Percentiles rank a stretch among this genome's conserved stretches.
These are phyloP conservation scores for Agrotis exclamationis DNA, from an alignment of 2,888 invertebrate genomes.

Conservation along the genomic window DNA sequence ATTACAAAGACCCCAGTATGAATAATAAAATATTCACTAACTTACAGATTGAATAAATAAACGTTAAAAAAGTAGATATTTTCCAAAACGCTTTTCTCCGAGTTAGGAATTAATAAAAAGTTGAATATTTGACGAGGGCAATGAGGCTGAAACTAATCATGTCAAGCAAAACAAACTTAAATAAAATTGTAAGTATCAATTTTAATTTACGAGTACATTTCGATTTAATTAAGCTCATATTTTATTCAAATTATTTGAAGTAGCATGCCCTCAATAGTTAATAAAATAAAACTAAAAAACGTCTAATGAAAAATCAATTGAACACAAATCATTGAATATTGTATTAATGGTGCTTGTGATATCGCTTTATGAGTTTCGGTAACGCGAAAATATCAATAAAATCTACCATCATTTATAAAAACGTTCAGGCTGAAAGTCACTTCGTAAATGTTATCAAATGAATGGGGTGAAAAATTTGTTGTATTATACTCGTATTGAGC, in stretches of 20 bases:
- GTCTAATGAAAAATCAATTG: slow-evolving; percentile 42
- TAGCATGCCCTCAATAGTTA: background rate
- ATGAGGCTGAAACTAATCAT: background rate
- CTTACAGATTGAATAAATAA: slow-evolving; percentile 22
- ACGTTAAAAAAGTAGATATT: slow-evolving; percentile 10
- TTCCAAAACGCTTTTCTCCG: background rate
- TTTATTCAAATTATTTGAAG: slow-evolving; percentile 21
- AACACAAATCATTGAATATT: slow-evolving; percentile 23
- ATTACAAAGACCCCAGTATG: slow-evolving; percentile 8
- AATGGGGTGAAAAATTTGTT: slow-evolving; percentile 28
- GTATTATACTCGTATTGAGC: slow-evolving; percentile 22
- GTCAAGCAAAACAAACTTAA: background rate
- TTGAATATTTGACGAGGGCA: background rate
- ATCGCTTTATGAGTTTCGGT: slow-evolving; percentile 6
- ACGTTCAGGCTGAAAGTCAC: slow-evolving; percentile 9
- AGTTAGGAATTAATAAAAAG: slow-evolving; percentile 12
- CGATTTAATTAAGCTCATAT: slow-evolving; percentile 8
- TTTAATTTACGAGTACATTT: slow-evolving; percentile 14
- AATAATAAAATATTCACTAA: slow-evolving; percentile 22
- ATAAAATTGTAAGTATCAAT: background rate
- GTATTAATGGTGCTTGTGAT: slow-evolving; percentile 16
- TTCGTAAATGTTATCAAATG: slow-evolving; percentile 23
- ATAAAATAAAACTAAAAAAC: slow-evolving; percentile 30
- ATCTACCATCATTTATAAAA: slow-evolving; percentile 31
- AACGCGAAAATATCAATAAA: slow-evolving; percentile 33